These are phyloP conservation scores for Tipula vernalis DNA, from an alignment of 2,888 invertebrate genomes.

Conservation along the genomic window DNA sequence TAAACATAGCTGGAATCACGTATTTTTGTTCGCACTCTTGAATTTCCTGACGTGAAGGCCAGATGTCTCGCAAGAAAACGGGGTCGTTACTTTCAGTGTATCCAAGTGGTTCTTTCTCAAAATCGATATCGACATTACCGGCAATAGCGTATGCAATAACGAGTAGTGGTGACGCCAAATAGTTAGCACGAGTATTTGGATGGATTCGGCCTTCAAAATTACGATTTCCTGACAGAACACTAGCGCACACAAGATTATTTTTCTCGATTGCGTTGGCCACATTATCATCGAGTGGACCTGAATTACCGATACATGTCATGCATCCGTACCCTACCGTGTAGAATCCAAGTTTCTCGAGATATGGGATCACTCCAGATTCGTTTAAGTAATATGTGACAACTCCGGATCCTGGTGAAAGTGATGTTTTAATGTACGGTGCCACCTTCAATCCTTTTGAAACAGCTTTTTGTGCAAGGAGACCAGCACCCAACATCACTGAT, in stretches of 20 bases:
- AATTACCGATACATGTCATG: conserved; percentile 99
- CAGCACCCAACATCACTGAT: conserved; percentile 95
- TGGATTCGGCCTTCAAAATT: conserved; percentile 98
- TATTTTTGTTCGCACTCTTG: conserved; percentile 63
- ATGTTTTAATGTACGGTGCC: conserved; percentile 91
- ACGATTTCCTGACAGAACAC: conserved; percentile 92
- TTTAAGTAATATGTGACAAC: conserved; percentile 71
- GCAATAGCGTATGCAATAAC: conserved; percentile 97
- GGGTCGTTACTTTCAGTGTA: conserved; percentile 52
- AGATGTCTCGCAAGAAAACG: conserved; percentile 85
- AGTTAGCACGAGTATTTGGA: conserved; percentile 93
- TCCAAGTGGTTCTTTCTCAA: conserved; percentile 72
- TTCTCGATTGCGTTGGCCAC: conserved; percentile 88
- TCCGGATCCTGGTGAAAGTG: conserved; percentile 89
- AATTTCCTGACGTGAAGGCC: conserved; percentile 87
- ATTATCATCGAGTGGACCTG: conserved; percentile 84
- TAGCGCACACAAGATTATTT: conserved; percentile 89
- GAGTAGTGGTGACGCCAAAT: conserved; percentile 90
- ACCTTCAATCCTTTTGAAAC: conserved; percentile 82
- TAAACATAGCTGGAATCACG: conserved; percentile 95
- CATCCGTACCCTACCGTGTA: conserved; percentile 97
- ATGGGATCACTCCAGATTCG: conserved; percentile 86
- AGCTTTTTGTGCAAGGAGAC: conserved; percentile 86
- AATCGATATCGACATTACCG: conserved; percentile 89
- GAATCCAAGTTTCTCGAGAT: conserved; percentile 77